Evolutionary conservation across 2,888 invertebrate genomes (phyloP), one percentile per base, ranked within the genome.

Genomic region (Leptopilina syphax): DNA sequence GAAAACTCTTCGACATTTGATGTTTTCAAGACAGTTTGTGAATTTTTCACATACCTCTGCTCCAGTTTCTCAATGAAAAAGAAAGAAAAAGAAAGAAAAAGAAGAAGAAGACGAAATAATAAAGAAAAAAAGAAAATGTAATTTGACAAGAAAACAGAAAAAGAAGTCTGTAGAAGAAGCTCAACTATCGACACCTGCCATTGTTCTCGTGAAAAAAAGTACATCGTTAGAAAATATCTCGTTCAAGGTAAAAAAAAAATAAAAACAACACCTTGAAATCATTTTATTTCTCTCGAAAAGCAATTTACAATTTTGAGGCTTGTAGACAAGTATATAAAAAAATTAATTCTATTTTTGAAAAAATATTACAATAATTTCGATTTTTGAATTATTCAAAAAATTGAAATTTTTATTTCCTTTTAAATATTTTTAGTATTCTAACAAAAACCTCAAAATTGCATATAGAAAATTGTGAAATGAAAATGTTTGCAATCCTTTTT

Each of bases 171-270:
- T 63, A 63, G 57, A 57, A 73, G 41, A 57, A 57, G 57, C 73
- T 73, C 57, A 57, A 73, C 34, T 73, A 34, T 73, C 73, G 73
- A 73, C 73, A 73, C 57, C 73, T 73, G 73, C 57, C 27, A n/a
- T 34, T n/a, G 57, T 73, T 57, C 57, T 34, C 57, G 57, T 10
- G 41, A 2, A 41, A 73, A 44, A 57, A 57, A n/a, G 57, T 57
- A 34, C n/a, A n/a, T 5, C 34, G 73, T 41, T 73, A 41, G 73
- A 73, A 57, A 70, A 27, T 0, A 34, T 54, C 50, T 12, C 27
- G 7, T 54, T 70, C 3, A 70, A 57, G n/a, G 13, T n/a, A 73
- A 57, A 73, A 57, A 57, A 50, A 8, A 18, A 67, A 13, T n/a
- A 57, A 7, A 47, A 47, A 47, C 7, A 47, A 47, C 47, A 8